Base-by-base conservation (phyloP, 2,797 vertebrate genomes). In the Octomys mimax region DNA sequence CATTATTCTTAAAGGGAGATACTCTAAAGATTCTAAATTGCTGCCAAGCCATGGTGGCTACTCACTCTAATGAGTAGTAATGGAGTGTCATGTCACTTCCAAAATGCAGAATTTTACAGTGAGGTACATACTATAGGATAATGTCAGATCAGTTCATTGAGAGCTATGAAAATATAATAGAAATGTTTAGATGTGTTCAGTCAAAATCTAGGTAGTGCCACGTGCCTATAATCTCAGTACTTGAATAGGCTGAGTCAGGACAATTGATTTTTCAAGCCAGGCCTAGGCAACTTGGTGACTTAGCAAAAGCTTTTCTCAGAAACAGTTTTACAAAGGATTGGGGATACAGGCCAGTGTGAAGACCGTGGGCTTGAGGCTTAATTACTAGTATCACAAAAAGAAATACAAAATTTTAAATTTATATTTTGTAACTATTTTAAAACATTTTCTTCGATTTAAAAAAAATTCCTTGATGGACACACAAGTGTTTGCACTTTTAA, bases 91-190 rank as follows among this genome's bases (percentile, higher is more conserved):
- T 70, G 59, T 59, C 70, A 68, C 33, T 92, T 92, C 61, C 54
- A 88, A 92, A 88, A 61, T 62, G 21, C 24, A 91, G 64, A 59
- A 7, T 81, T 83, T 96, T 89, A 26, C 83, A 61, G 77, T 93
- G 82, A 73, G 66, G 28, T 28, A 36, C 62, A 71, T 14, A 77
- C 57, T 49, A 13, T 31, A 33, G 75, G 52, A 70, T 22, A 28
- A 75, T 26, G 57, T 46, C 68, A 57, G 2, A n/a, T 84, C 24
- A 42, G 64, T 89, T 64, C 52, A n/a, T 36, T 87, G 42, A 88
- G 36, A 83, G 26, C 85, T 90, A 85, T 0, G 42, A 91, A 82
- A 59, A 87, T 92, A 11, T 61, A 68, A n/a, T n/a, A n/a, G 66
- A 81, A 14, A 22, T 68, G 13, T 54, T 66, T 85, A 68, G 36